Base-by-base conservation (phyloP, 2,888 invertebrate species). In the Prostheceraeus crozeri region DNA sequence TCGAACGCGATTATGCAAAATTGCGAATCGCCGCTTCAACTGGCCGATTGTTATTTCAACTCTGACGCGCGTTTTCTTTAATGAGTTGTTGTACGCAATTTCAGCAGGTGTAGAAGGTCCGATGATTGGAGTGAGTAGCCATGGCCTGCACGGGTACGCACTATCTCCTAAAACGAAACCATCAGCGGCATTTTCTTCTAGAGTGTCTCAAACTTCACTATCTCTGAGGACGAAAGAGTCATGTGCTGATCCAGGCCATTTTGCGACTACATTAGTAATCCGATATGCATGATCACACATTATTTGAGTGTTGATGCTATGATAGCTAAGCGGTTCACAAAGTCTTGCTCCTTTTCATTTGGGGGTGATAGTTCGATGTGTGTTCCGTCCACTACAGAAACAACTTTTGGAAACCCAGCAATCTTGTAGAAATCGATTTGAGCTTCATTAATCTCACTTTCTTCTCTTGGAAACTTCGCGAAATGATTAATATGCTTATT, bases 251-350 rank as follows among this genome's bases (percentile, higher is more conserved):
- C 68, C 68, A 0, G 66, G 66, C 63, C 63, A 68, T 35, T 65
- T 60, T 8, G 57, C 66, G 10, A 61, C 61, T 19, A 64, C 48
- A 51, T 66, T 65, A 0, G 30, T 25, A 28, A 68, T 62, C 27
- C 33, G n/a, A 3, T 48, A 51, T 1, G 64, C 53, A 8, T 11
- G 27, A 28, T 66, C 59, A 21, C 33, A 33, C 3, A 68, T 61
- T 2, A 66, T 62, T 62, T 68, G 66, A 6, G 61, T 40, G 45
- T 69, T 69, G 1, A 68, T 62, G 1, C 67, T 65, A 53, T 67
- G 66, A 40, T 27, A 65, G 35, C 19, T 61, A 68, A 67, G 25
- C 65, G 51, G 28, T 60, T 64, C 0, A 67, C 62, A 60, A 57
- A 68, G 1, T 40, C 33, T 0, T 30, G 8, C 35, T 65, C 62